Percentiles rank a stretch among this genome's conserved stretches.
phyloP scores from a whole-genome alignment of 1,140 invertebrate species.

The Charaxes varanes region DNA sequence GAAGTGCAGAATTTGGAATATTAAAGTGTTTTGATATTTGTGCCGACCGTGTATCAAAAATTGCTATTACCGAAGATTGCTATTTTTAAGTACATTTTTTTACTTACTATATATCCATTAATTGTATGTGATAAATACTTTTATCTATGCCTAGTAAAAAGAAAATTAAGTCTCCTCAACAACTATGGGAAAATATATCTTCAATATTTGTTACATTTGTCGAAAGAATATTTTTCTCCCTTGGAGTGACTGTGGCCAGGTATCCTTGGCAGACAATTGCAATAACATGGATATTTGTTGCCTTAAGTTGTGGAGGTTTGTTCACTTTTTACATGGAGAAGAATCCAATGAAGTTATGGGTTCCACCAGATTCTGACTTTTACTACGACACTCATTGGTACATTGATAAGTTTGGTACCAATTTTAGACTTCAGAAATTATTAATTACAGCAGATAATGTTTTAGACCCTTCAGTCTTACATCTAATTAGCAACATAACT shows the following conservation, averaged over 20 bases:
- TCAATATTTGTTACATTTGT: constrained; percentile 56
- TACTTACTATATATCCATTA: too few species aligned
- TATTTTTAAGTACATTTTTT: too few species aligned
- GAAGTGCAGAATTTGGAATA: too few species aligned
- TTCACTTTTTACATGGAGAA: constrained; percentile 77
- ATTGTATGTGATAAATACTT: too few species aligned
- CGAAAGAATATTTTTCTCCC: constrained; percentile 65
- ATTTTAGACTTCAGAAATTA: constrained; percentile 76
- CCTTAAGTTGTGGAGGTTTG: constrained; percentile 73
- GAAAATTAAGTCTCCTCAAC: constrained; percentile 46
- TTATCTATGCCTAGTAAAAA: constrained; percentile 48
- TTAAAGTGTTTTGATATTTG: too few species aligned
- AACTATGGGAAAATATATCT: constrained; percentile 59
- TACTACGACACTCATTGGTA: constrained; percentile 82
- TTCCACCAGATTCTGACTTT: constrained; percentile 80
- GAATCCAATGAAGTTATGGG: constrained; percentile 84
- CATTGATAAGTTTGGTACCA: constrained; percentile 78
- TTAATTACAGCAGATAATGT: constrained; percentile 81
- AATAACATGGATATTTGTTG: constrained; percentile 70
- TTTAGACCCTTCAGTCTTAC: constrained; percentile 74
- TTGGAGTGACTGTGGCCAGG: constrained; percentile 67
- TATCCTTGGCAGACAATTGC: constrained; percentile 74
- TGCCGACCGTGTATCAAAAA: too few species aligned
- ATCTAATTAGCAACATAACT: constrained; percentile 43
- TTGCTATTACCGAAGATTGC: too few species aligned